phyloP scores from a whole-genome alignment of 2,797 vertebrate genomes.

The Sarcophilus harrisii region DNA sequence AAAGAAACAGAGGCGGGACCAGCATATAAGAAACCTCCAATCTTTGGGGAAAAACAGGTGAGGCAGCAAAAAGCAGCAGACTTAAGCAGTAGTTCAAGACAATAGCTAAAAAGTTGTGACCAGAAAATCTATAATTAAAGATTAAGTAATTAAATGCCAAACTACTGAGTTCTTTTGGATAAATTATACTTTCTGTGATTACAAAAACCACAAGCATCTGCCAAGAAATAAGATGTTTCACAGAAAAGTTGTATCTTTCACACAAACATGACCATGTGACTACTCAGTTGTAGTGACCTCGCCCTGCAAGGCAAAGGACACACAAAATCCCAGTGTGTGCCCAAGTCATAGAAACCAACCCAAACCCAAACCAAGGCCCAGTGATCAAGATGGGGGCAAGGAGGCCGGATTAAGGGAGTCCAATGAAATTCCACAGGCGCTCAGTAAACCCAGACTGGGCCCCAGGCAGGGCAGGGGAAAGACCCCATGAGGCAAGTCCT shows the following conservation, averaged over 20 bases:
- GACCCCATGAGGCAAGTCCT: not conserved
- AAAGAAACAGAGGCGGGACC: not conserved
- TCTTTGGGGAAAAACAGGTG: not conserved
- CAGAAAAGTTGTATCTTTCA: slow-evolving; percentile 22
- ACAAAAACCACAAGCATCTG: slow-evolving; percentile 29
- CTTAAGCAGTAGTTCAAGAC: not conserved
- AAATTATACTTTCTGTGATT: not conserved
- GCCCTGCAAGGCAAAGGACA: not conserved
- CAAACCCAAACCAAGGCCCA: not conserved
- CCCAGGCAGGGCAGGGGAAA: not conserved
- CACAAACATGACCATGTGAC: not conserved
- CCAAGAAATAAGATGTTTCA: slow-evolving; percentile 6
- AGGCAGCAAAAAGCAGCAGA: not conserved
- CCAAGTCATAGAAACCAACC: not conserved
- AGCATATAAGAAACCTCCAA: not conserved
- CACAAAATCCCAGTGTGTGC: not conserved
- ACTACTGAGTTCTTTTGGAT: not conserved
- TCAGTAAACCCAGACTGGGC: not conserved
- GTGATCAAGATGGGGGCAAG: not conserved
- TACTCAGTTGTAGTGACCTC: not conserved
- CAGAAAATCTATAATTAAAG: not conserved
- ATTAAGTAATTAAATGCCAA: not conserved
- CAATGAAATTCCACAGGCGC: not conserved
- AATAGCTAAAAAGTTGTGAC: not conserved
- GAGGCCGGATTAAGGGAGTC: not conserved